A percentile compares a stretch with the other conserved stretches of the same genome.
These are phyloP conservation scores for Etia nguti DNA, from an alignment of 2,113 vertebrate species.

Conservation along the genomic window DNA sequence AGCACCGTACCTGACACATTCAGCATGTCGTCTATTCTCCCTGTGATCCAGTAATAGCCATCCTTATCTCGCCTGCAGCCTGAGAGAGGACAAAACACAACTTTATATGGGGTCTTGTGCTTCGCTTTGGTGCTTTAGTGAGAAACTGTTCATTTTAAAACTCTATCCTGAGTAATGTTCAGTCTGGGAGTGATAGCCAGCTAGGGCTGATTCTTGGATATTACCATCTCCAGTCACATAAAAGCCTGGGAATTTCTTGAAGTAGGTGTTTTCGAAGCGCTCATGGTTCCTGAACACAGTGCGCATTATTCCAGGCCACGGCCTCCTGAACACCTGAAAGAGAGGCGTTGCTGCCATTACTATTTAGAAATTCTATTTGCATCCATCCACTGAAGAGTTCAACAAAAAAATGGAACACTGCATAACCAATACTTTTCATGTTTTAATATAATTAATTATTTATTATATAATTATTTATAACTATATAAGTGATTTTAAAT, in stretches of 20 bases:
- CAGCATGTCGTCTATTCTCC: conserved; percentile 81
- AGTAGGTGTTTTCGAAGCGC: conserved; percentile 77
- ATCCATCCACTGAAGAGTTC: background rate
- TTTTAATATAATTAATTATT: no score
- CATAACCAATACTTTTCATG: no score
- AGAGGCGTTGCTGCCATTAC: background rate
- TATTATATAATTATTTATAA: background rate
- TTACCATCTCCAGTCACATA: conserved; percentile 80
- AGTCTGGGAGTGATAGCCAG: background rate
- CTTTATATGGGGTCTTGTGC: background rate
- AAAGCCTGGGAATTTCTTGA: conserved; percentile 79
- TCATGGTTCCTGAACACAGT: conserved; percentile 72
- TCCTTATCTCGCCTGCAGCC: conserved; percentile 79
- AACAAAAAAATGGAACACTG: background rate
- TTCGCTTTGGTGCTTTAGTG: background rate
- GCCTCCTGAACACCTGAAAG: conserved; percentile 73
- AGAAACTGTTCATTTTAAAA: background rate
- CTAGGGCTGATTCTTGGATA: background rate
- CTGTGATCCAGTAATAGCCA: conserved; percentile 83
- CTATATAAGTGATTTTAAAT: background rate
- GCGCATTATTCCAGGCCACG: conserved; percentile 81
- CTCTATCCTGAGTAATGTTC: background rate
- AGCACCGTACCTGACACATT: conserved; percentile 74
- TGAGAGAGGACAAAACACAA: conserved; percentile 28
- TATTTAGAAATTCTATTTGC: background rate